Evolutionary conservation across 1,140 invertebrate species (phyloP), one percentile per base, ranked within the genome.

Genomic region (Archivesica marissinica): DNA sequence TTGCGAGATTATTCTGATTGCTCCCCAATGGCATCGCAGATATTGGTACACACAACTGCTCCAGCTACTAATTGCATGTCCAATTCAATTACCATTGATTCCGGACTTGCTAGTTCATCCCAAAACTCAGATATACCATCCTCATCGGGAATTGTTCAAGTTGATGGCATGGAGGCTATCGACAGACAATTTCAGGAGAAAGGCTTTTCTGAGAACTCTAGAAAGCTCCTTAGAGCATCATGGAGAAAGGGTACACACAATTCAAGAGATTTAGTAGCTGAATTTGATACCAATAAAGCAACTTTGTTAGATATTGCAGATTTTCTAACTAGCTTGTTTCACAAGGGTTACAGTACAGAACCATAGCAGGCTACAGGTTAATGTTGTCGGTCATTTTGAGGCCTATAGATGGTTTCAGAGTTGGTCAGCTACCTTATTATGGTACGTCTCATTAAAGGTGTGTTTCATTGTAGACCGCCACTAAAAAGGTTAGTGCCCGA

Each of bases 1-100:
- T 44, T 86, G 87, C 38, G 11, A 76, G 20, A 68, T 88, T 11
- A 88, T 88, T 50, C 77, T 88, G 39, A 80, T 88, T 52, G 86
- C 77, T 11, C 86, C 77, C 13, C 50, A 35, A 25, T 88, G 68
- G 77, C 66, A 17, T 28, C 50, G 81, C 38, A 35, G 76, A 25
- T 50, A 35, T 50, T 76, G 77, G 52, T 77, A 66, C 44, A 33
- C 74, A 68, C 20, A 28, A 28, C 35, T 68, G 33, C 64, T 86
- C 15, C 17, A 81, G 23, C 25, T 61, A 20, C 33, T 17, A 25
- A n/a, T 61, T 74, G 68, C 54, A 11, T 39, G 9, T 38, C 61
- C 41, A 76, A 7, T 59, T 3, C 47, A 35, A 52, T 56, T 77
- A 47, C 82, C 78, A 70, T 33, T 59, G 25, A 38, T 25, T 20